These are phyloP conservation scores for Andrena cerasifolii DNA, from an alignment of 1,140 invertebrate species.

Conservation along the genomic window DNA sequence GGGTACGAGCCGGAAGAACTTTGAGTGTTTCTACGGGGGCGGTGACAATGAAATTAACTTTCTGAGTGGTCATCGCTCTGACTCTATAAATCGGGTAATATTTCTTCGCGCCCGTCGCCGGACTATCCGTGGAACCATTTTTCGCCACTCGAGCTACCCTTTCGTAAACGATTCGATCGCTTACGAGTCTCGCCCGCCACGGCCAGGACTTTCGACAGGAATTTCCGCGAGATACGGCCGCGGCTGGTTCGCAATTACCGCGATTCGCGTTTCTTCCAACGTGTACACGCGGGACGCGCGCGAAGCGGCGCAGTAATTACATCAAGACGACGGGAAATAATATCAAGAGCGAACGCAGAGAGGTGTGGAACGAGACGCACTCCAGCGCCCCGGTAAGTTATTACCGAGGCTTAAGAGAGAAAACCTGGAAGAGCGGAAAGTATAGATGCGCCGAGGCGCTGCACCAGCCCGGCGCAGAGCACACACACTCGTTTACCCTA, in stretches of 20 bases:
- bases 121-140: no score
- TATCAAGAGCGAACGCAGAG: slow-evolving; percentile 19
- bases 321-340: slow-evolving; percentile 35
- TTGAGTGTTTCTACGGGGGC: no score
- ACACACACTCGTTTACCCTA: background rate
- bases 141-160: no score
- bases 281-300: background rate
- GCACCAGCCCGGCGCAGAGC: background rate
- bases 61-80: no score
- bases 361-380: slow-evolving; percentile 32
- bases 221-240: background rate
- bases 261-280: background rate
- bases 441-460: background rate
- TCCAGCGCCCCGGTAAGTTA: slow-evolving; percentile 50
- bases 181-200: no score
- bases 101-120: no score
- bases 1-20: no score
- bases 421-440: slow-evolving; percentile 32
- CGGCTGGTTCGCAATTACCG: background rate
- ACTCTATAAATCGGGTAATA: no score
- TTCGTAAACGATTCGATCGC: no score
- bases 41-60: no score
- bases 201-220: background rate
- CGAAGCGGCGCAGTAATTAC: slow-evolving; percentile 40
- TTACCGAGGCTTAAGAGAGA: slow-evolving; percentile 55